Base-by-base conservation (phyloP, 2,888 invertebrate species). In the Crematogaster levior region DNA sequence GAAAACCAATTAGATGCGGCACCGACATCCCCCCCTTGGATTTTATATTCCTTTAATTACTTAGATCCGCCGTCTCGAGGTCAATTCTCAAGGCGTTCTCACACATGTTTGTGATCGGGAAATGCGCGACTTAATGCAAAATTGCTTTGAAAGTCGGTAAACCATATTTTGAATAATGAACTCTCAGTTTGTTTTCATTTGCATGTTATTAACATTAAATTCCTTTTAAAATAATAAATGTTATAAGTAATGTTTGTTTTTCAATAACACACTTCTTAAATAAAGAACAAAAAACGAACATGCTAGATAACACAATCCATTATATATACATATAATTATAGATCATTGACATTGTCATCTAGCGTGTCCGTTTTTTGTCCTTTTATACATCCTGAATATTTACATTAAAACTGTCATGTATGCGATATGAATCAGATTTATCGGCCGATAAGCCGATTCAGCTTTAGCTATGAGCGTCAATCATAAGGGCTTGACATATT, bases 1-100 rank as follows among this genome's bases (percentile, higher is more conserved):
- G 30, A 21, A 30, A 70, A 70, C 6, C 18, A 56, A 70, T 77
- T 68, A 66, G 53, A 70, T 56, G 43, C 30, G 10, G 27, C 27
- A 40, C n/a, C n/a, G n/a, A n/a, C n/a, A n/a, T n/a, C n/a, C n/a
- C n/a, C n/a, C n/a, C n/a, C n/a, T n/a, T n/a, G n/a, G 15, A 18
- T 30, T 66, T 73, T 24, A 5, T 27, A 40, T 27, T 37, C 6
- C 53, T 21, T 18, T 70, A 75, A 43, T 43, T 43, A 7, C 56
- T 53, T 15, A 56, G 48, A 66, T 75, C 51, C 27, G 37, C 15
- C 9, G n/a, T 3, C 1, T n/a, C 15, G 40, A 75, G 51, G 70
- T 4, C 1, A 3, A 48, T 61, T n/a, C n/a, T n/a, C n/a, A n/a
- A n/a, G n/a, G 7, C 18, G 6, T 18, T 73, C 10, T 18, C 30